A percentile compares a stretch with the other conserved stretches of the same genome.
phyloP scores from a whole-genome alignment of 2,797 vertebrate species.

The Eleutherodactylus coqui region DNA sequence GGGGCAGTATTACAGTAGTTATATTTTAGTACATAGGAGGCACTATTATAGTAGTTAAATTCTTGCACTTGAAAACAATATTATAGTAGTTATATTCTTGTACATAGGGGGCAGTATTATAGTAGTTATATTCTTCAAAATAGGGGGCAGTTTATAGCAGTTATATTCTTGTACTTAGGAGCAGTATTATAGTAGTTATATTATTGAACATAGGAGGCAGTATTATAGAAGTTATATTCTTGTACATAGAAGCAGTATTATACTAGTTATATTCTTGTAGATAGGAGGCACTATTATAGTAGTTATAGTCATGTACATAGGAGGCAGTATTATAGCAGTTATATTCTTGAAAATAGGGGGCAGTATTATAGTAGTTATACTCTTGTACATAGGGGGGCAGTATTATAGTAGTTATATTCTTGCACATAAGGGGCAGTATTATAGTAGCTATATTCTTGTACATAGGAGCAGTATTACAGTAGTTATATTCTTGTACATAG shows the following conservation, averaged over 20 bases:
- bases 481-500: constrained; percentile 8
- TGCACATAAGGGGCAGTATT: neutral
- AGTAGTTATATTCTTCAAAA: constrained; percentile 15
- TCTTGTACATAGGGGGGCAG: neutral
- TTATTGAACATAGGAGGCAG: neutral
- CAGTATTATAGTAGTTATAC: constrained; percentile 16
- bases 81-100: constrained; percentile 15
- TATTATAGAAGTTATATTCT: neutral
- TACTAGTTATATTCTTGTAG: neutral
- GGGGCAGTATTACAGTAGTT: too few relatives aligned
- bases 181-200: constrained; percentile 20
- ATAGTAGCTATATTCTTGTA: neutral
- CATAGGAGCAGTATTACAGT: constrained; percentile 5
- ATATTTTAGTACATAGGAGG: neutral
- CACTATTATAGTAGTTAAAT: too few relatives aligned
- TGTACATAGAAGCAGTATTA: neutral
- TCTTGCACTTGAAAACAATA: neutral
- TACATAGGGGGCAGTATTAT: constrained; percentile 5
- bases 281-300: neutral
- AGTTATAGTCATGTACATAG: constrained; percentile 5
- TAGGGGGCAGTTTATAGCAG: constrained; percentile 9
- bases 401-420: constrained; percentile 25
- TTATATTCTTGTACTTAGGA: constrained; percentile 10
- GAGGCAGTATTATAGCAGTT: constrained; percentile 3
- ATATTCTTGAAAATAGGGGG: neutral